These are phyloP conservation scores for Meiosimyza platycephala DNA, from an alignment of 2,888 invertebrate species.

Conservation along the genomic window DNA sequence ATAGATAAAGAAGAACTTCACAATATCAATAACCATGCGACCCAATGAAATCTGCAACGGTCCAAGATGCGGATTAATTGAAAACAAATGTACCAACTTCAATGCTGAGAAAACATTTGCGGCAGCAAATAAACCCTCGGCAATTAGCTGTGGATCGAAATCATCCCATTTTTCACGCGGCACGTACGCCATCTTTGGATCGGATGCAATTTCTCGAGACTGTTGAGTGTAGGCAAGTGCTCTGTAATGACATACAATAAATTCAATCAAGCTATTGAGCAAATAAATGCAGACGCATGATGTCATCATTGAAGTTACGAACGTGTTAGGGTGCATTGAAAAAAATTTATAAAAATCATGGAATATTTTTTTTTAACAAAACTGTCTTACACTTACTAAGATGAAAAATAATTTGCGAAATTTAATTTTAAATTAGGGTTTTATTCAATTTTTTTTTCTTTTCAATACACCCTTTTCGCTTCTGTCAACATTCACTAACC, in stretches of 20 bases:
- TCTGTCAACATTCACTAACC: slow-evolving; percentile 54
- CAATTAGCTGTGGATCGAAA: slow-evolving; percentile 93
- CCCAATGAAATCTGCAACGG: slow-evolving; percentile 93
- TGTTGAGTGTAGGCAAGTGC: slow-evolving; percentile 82
- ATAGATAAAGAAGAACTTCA: slow-evolving; percentile 93
- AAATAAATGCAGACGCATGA: no score
- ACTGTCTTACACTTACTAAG: no score
- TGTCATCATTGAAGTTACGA: no score
- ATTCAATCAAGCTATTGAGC: no score
- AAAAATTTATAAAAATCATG: no score
- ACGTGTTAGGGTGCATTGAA: no score
- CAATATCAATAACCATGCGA: slow-evolving; percentile 89
- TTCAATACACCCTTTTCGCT: no score
- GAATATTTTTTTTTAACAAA: no score
- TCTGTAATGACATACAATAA: slow-evolving; percentile 55
- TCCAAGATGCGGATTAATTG: slow-evolving; percentile 92
- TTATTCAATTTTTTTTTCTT: no score
- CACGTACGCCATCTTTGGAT: slow-evolving; percentile 79
- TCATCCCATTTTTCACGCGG: slow-evolving; percentile 90
- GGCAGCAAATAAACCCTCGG: slow-evolving; percentile 92
- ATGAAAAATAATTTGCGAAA: no score
- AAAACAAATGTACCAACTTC: slow-evolving; percentile 91
- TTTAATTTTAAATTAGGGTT: no score
- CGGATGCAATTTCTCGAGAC: slow-evolving; percentile 73
- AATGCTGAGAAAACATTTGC: slow-evolving; percentile 95